Percentiles rank a stretch among this genome's conserved stretches.
These are phyloP conservation scores for Benitochromis conjunctus DNA, from an alignment of 2,113 vertebrate genomes.

Conservation along the genomic window DNA sequence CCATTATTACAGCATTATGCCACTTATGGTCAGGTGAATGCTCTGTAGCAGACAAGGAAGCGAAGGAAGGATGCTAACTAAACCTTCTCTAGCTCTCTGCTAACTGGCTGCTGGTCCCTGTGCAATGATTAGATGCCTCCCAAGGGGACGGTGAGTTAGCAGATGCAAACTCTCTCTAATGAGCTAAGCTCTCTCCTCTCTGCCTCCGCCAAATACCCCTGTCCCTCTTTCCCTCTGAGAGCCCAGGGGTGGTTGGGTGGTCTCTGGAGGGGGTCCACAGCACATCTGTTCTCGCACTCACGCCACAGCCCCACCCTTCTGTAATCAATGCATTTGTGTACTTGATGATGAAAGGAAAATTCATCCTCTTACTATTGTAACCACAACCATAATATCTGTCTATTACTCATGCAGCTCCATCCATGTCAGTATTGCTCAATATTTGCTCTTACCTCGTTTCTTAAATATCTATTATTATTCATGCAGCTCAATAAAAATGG, in stretches of 20 bases:
- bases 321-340: constrained; percentile 67
- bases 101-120: constrained; percentile 64
- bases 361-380: constrained; percentile 22
- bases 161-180: constrained; percentile 77
- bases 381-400: not conserved
- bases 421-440: not conserved
- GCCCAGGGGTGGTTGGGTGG: constrained; percentile 44
- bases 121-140: constrained; percentile 65
- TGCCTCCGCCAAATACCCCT: not conserved
- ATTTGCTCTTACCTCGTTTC: not conserved
- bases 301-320: not conserved
- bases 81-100: constrained; percentile 43
- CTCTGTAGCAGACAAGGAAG: not conserved
- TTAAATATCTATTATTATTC: not conserved
- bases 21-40: not conserved
- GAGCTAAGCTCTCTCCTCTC: constrained; percentile 65
- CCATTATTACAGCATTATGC: not conserved
- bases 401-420: not conserved
- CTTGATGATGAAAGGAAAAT: constrained; percentile 42
- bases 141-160: constrained; percentile 67
- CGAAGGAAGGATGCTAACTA: constrained; percentile 27
- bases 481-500: not conserved
- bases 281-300: constrained; percentile 67
- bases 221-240: constrained; percentile 24
- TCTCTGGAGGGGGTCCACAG: constrained; percentile 49